Evolutionary conservation across 2,797 vertebrate genomes (phyloP), one percentile per base, ranked within the genome.

Genomic region (Gymnothorax reevesii): DNA sequence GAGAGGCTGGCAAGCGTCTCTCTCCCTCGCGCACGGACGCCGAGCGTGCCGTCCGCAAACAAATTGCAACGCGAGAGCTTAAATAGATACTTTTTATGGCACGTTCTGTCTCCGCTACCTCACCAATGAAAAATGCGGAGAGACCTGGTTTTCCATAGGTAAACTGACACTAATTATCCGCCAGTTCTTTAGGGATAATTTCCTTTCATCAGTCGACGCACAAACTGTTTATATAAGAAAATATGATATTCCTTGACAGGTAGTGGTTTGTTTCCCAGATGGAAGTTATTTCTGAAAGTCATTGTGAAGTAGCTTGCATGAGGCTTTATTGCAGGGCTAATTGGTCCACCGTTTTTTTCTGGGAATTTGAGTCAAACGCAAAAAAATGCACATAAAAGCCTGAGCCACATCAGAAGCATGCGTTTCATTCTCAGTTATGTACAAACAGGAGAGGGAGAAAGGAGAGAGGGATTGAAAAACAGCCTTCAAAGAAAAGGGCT

Each of bases 91-190:
- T 94, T 93, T 93, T 94, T 86, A 93, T 90, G 90, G 90, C 88
- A 84, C 89, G 88, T 92, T 92, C 91, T 54, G 91, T 92, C 92
- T 94, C 94, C 92, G 94, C 91, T 95, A 95, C 94, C 92, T 96
- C 94, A 96, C 69, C 10, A 91, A 88, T 90, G 91, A 95, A 96
- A 95, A 94, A 95, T 95, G 93, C 90, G 88, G 93, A 93, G 89
- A 91, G 95, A 92, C 90, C 92, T 92, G 91, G 89, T 90, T 89
- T 89, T 88, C 89, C 90, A 88, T 71, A 92, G 86, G 79, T 3
- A 52, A 91, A 87, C 92, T 91, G 60, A 55, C 85, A 22, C 60
- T 71, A n/a, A 10, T 77, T 82, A 66, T 15, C 71, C 27, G 7
- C 13, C 33, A 80, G 42, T 86, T 80, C 57, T 73, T 10, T 1